phyloP scores from a whole-genome alignment of 1,140 invertebrate species.

The Cotesia glomerata region DNA sequence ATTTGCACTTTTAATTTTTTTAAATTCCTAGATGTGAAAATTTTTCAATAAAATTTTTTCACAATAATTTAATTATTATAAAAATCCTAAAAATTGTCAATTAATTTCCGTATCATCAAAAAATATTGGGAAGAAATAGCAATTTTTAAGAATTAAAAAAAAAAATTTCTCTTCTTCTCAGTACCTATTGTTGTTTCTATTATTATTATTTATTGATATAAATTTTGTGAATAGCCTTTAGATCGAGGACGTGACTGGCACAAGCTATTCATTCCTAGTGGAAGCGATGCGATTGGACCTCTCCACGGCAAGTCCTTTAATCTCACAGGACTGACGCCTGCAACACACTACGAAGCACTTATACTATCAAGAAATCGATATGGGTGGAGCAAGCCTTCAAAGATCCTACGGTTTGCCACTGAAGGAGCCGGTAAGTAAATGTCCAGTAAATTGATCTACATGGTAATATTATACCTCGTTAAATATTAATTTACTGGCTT shows the following conservation, averaged over 20 bases:
- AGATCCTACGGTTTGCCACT: slow-evolving; percentile 71
- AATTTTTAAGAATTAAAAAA: too few species aligned
- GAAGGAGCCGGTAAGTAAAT: slow-evolving; percentile 66
- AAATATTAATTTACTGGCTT: background rate
- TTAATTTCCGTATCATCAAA: too few species aligned
- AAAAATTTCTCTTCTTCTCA: too few species aligned
- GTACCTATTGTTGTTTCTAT: background rate
- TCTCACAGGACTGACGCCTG: slow-evolving; percentile 70
- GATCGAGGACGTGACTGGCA: slow-evolving; percentile 67
- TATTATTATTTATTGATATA: slow-evolving; percentile 6
- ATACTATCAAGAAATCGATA: slow-evolving; percentile 75
- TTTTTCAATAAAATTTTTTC: too few species aligned
- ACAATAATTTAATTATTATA: too few species aligned
- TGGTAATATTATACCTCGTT: background rate
- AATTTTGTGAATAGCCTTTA: background rate
- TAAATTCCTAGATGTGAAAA: too few species aligned
- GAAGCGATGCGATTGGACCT: slow-evolving; percentile 63
- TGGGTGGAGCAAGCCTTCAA: slow-evolving; percentile 73
- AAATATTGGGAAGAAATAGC: too few species aligned
- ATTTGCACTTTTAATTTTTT: too few species aligned
- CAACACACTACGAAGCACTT: slow-evolving; percentile 73
- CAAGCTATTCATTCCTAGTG: slow-evolving; percentile 73
- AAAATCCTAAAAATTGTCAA: too few species aligned
- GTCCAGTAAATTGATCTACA: background rate
- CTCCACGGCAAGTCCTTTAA: slow-evolving; percentile 73